phyloP scores from a whole-genome alignment of 2,888 invertebrate species.

The Timema cristinae region DNA sequence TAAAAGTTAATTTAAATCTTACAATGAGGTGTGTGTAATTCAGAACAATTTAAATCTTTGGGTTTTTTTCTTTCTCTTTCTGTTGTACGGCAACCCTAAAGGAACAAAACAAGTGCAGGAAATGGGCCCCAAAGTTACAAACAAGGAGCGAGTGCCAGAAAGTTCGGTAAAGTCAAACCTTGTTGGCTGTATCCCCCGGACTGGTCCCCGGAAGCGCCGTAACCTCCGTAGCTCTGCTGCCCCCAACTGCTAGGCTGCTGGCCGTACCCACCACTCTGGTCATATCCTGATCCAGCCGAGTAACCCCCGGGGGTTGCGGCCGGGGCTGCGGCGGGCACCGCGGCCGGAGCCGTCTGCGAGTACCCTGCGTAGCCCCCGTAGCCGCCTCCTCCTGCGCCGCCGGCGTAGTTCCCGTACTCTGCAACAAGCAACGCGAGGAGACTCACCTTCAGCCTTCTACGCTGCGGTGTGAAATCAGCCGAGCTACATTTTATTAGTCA shows the following conservation, averaged over 20 bases:
- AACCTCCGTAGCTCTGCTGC: conserved; percentile 28
- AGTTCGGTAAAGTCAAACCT: conserved; percentile 1
- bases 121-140: too few relatives aligned
- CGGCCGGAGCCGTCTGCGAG: conserved; percentile 31
- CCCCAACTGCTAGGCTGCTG: conserved; percentile 30
- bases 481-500: too few relatives aligned
- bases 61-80: too few relatives aligned
- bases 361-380: conserved; percentile 33
- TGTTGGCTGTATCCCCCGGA: conserved; percentile 23
- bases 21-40: too few relatives aligned
- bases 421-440: not conserved
- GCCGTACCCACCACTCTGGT: conserved; percentile 29
- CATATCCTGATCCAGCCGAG: conserved; percentile 29
- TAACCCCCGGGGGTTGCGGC: conserved; percentile 29
- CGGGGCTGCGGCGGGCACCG: conserved; percentile 29
- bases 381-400: conserved; percentile 29
- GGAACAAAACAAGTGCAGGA: too few relatives aligned
- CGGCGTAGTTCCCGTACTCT: conserved; percentile 32
- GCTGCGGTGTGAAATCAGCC: too few relatives aligned
- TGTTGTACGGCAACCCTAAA: too few relatives aligned
- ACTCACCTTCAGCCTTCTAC: too few relatives aligned
- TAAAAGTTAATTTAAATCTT: too few relatives aligned
- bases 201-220: conserved; percentile 27
- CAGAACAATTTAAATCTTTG: too few relatives aligned
- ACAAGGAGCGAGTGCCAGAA: too few relatives aligned